Evolutionary conservation across 2,113 vertebrate genomes (phyloP).

Genomic region (Polyodon spathula): DNA sequence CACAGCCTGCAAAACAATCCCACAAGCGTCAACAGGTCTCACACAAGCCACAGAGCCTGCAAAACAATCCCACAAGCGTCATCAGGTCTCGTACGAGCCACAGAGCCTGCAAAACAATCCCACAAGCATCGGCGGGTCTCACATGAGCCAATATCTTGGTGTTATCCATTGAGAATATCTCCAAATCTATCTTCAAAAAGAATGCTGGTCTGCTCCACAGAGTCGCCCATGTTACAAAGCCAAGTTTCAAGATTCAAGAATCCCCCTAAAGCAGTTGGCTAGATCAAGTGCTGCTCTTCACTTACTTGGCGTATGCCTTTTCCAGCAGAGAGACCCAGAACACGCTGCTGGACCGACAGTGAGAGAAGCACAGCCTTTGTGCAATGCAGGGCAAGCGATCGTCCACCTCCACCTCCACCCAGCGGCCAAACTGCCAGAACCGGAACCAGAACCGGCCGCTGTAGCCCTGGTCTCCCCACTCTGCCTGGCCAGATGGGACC

Average conservation of each 20-base stretch:
- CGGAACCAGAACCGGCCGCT: conserved; percentile 69
- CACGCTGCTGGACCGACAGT: conserved; percentile 69
- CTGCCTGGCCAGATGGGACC: conserved; percentile 70
- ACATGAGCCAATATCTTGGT: too few relatives aligned
- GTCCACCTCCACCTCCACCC: conserved; percentile 79
- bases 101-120: not conserved
- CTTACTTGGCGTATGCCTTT: conserved; percentile 95
- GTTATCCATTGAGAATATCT: too few relatives aligned
- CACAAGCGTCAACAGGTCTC: not conserved
- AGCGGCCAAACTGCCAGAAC: conserved; percentile 80
- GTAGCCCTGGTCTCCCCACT: conserved; percentile 71
- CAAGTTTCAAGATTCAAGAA: too few relatives aligned
- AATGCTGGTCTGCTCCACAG: too few relatives aligned
- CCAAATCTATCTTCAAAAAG: too few relatives aligned
- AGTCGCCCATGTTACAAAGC: too few relatives aligned
- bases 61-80: not conserved
- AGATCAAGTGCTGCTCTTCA: conserved; percentile 9
- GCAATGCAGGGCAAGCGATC: conserved; percentile 82
- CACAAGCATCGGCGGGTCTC: not conserved
- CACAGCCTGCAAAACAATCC: not conserved
- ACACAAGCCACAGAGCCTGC: not conserved
- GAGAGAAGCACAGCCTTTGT: conserved; percentile 82
- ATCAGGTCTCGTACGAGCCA: not conserved
- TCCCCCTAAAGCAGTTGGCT: conserved; percentile 70
- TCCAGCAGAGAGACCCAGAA: conserved; percentile 92